Conservation (phyloP, 2,113 vertebrate species). For the Bettongia penicillata region DNA sequence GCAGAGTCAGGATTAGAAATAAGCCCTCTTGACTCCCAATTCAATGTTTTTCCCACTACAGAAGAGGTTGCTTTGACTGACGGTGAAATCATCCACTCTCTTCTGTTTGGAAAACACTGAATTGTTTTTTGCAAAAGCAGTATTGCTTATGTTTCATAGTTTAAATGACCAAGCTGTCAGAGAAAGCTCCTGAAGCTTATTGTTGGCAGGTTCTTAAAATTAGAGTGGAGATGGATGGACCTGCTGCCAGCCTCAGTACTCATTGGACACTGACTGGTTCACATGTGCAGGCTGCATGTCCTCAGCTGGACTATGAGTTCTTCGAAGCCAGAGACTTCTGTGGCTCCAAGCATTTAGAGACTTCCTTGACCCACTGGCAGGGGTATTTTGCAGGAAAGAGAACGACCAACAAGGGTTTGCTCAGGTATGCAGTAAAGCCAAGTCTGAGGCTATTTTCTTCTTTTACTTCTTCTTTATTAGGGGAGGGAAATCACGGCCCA, state of each 20-base stretch:
- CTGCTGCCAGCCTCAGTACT: not conserved
- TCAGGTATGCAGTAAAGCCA: too few species aligned
- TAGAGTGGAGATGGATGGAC: not conserved
- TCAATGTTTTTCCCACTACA: not conserved
- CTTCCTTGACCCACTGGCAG: too few species aligned
- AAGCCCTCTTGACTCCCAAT: not conserved
- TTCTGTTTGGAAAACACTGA: not conserved
- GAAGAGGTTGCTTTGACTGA: not conserved
- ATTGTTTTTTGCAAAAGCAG: not conserved
- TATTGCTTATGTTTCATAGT: not conserved
- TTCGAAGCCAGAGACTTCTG: too few species aligned
- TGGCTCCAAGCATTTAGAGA: too few species aligned
- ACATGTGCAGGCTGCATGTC: not conserved
- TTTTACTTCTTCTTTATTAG: too few species aligned
- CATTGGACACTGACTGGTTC: too few species aligned
- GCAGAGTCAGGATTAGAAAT: not conserved
- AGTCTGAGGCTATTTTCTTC: too few species aligned
- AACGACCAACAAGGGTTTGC: too few species aligned
- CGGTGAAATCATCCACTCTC: not conserved
- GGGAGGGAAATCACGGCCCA: too few species aligned
- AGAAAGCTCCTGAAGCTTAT: not conserved
- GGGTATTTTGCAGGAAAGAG: too few species aligned
- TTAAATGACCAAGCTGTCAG: not conserved
- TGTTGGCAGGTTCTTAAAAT: not conserved
- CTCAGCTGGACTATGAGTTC: too few species aligned